phyloP scores from a whole-genome alignment of 2,113 vertebrate genomes.

The Leucoraja erinaceus region DNA sequence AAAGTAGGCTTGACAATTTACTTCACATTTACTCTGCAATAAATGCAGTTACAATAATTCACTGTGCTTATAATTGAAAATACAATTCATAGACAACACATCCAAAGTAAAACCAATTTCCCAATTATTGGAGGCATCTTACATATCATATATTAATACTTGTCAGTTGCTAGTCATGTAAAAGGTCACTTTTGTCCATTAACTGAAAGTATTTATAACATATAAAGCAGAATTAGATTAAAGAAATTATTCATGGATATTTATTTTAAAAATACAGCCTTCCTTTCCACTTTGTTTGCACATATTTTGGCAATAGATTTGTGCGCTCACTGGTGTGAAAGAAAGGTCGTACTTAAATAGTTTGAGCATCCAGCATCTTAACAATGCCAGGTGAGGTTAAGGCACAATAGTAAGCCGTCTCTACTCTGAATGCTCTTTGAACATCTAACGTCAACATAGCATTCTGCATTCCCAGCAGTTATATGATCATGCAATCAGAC shows the following conservation, averaged over 20 bases:
- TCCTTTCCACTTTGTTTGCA: neutral
- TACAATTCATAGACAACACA: conserved; percentile 1
- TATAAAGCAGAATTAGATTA: conserved; percentile 12
- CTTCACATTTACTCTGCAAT: conserved; percentile 34
- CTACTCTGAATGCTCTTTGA: neutral
- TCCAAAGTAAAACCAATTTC: conserved; percentile 10
- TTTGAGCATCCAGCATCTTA: neutral
- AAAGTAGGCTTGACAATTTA: conserved; percentile 21
- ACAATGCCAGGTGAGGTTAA: conserved; percentile 2
- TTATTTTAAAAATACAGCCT: neutral
- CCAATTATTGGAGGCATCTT: neutral
- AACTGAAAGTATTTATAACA: neutral
- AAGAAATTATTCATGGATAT: neutral
- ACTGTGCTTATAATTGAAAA: neutral
- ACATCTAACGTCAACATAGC: neutral
- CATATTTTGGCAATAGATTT: neutral
- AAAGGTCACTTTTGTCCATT: conserved; percentile 20
- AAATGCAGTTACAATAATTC: conserved; percentile 15
- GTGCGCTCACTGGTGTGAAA: neutral
- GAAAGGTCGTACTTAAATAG: neutral
- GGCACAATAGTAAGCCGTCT: neutral
- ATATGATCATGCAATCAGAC: neutral
- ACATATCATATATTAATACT: neutral
- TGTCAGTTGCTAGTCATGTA: neutral
- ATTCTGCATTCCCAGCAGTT: neutral